Percentiles rank a stretch among this genome's conserved stretches.
These are phyloP conservation scores for Rhodophaea formosa DNA, from an alignment of 2,888 invertebrate species.

Conservation along the genomic window DNA sequence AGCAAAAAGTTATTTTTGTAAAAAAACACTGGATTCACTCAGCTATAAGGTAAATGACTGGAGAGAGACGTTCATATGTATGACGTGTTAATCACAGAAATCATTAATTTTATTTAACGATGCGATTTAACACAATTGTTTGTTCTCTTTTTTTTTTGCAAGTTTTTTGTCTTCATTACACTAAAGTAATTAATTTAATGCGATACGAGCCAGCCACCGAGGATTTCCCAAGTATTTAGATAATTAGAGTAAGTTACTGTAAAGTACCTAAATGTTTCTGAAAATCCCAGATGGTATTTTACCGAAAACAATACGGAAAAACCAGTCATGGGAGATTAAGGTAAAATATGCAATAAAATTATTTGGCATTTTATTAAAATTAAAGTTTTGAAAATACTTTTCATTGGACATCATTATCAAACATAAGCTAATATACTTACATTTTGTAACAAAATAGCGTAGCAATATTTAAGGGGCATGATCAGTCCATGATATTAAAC, in stretches of 20 bases:
- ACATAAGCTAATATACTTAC: too few relatives aligned
- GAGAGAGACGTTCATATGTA: background rate
- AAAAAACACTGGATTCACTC: background rate
- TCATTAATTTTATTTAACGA: background rate
- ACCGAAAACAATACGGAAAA: background rate
- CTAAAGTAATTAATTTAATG: constrained; percentile 2
- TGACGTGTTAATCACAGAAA: background rate
- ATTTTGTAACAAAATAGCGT: too few relatives aligned
- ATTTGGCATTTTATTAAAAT: background rate
- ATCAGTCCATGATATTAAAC: too few relatives aligned
- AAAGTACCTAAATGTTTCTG: background rate
- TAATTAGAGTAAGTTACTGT: background rate
- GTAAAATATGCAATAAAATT: background rate
- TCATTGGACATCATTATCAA: background rate
- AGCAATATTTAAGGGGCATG: too few relatives aligned
- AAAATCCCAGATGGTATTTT: background rate
- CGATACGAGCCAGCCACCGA: background rate
- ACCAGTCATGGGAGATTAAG: too few relatives aligned
- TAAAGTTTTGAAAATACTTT: background rate
- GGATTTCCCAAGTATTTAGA: constrained; percentile 1
- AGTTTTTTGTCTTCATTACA: background rate
- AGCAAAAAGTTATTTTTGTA: too few relatives aligned
- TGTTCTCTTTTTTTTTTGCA: background rate
- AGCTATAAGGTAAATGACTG: background rate
- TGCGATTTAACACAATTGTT: too few relatives aligned